Evolutionary conservation across 2,888 invertebrate genomes (phyloP), one percentile per base, ranked within the genome.

Genomic region (Meganola albula): DNA sequence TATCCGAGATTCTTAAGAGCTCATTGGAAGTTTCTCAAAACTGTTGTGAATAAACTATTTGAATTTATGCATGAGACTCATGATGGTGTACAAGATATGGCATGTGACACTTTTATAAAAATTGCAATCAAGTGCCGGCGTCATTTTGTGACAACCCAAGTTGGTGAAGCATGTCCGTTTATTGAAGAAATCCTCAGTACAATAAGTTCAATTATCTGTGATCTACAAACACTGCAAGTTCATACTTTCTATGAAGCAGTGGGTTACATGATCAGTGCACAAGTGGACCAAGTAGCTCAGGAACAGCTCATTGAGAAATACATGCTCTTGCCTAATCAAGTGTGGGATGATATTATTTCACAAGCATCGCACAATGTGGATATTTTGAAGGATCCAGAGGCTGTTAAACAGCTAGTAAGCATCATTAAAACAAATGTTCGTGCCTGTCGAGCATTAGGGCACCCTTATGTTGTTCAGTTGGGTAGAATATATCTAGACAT

Each of bases 51-150:
- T 87, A 99, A 99, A 87, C 89, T 99, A 35, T 99, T 99, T 87
- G 99, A 99, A 87, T 99, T 99, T 77, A 99, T 99, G 99, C 99
- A 99, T 75, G 99, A 99, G 88, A 98, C 98, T 33, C 99, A 99
- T 74, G 99, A 99, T 75, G 99, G 99, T 61, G 99, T 99, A 13
- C 99, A 99, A 82, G 99, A 99, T 68, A 99, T 99, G 99, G 99
- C 99, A 40, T 99, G 99, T 88, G 99, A 99, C 86, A 99, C 99
- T 22, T 99, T 99, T 74, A 99, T 99, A 56, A 99, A 99, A 87
- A 99, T 99, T 66, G 97, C 99, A 14, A 90, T 97, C 60, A 99
- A 99, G 82, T 99, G 99, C 84, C 90, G 97, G 45, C 90, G 98
- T 57, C 99, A 99, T 85, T 99, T 99, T 87, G 98, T 99, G 10